A percentile compares a stretch with the other conserved stretches of the same genome.
Conservation (phyloP, 2,797 vertebrate species). For the Emydoidea blandingii region DNA sequence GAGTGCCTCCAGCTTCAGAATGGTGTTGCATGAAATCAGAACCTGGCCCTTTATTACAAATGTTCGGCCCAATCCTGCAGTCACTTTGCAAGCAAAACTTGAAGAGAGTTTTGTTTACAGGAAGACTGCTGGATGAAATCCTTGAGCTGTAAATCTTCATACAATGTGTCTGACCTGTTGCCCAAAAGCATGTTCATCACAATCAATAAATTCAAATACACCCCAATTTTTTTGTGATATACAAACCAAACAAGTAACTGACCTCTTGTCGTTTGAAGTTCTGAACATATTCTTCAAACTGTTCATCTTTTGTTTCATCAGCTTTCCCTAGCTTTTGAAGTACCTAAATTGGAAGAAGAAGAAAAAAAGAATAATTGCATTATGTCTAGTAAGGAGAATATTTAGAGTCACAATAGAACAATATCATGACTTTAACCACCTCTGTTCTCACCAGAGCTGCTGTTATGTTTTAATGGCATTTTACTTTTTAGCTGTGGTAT, state of each 20-base stretch:
- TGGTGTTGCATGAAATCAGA: not conserved
- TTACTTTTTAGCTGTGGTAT: not conserved
- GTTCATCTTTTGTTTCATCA: conserved; percentile 98
- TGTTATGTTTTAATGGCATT: not conserved
- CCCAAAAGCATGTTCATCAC: not conserved
- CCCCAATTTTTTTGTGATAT: not conserved
- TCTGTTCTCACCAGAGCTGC: not conserved
- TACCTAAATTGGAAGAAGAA: conserved; percentile 80
- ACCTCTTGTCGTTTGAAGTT: conserved; percentile 99
- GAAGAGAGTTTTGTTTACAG: not conserved
- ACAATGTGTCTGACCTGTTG: not conserved
- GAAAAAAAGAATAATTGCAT: conserved; percentile 5
- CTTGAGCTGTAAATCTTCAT: rapidly evolving
- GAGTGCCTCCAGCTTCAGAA: rapidly evolving
- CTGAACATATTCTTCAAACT: conserved; percentile 96
- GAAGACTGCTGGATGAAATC: not conserved
- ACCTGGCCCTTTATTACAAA: not conserved
- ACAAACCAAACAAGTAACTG: conserved; percentile 50
- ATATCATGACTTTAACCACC: not conserved
- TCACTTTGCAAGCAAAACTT: not conserved
- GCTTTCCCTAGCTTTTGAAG: conserved; percentile 98
- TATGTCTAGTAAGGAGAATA: not conserved
- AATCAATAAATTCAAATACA: not conserved
- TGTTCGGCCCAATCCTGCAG: not conserved
- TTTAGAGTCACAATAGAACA: not conserved